phyloP scores from a whole-genome alignment of 2,113 vertebrate genomes.

The Enhydra lutris region DNA sequence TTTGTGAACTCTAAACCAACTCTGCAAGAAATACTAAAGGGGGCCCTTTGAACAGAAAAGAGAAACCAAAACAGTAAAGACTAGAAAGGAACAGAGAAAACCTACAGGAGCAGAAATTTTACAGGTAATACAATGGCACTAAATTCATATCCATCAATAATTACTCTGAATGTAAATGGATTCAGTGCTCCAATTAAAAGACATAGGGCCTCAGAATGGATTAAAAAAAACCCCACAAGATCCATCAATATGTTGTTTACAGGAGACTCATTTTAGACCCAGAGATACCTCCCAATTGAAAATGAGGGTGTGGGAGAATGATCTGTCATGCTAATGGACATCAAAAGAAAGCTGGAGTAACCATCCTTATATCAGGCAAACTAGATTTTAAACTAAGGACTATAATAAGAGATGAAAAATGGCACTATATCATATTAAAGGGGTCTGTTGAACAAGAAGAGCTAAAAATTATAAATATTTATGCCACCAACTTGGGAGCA shows the following conservation, averaged over 20 bases:
- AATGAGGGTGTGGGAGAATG: not conserved
- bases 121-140: not conserved
- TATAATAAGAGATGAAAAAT: not conserved
- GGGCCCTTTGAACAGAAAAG: not conserved
- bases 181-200: not conserved
- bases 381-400: not conserved
- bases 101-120: not conserved
- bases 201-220: not conserved
- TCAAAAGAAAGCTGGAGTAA: not conserved
- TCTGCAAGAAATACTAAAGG: not conserved
- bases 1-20: not conserved
- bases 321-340: not conserved
- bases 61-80: not conserved
- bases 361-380: not conserved
- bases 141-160: not conserved
- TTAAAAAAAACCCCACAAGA: not conserved
- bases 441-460: not conserved
- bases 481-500: not conserved
- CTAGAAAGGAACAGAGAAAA: not conserved
- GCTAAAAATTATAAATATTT: not conserved
- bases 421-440: not conserved
- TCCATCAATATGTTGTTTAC: not conserved
- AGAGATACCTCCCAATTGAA: not conserved
- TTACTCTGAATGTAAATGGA: not conserved
- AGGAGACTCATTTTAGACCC: not conserved